These are phyloP conservation scores for Sitta europaea DNA, from an alignment of 2,113 vertebrate genomes.

Conservation along the genomic window DNA sequence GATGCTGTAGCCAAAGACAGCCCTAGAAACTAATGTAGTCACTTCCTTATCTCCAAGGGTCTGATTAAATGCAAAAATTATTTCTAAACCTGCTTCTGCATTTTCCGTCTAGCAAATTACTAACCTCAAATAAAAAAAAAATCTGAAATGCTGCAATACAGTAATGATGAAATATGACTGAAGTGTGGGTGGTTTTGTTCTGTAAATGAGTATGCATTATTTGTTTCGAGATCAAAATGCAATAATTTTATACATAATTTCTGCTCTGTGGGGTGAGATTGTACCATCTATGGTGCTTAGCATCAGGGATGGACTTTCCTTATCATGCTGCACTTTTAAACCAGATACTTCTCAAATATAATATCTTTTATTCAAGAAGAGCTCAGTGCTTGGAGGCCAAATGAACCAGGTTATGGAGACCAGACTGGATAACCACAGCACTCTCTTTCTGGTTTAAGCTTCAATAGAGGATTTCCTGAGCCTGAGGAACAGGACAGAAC, in stretches of 20 bases:
- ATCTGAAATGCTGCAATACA: neutral
- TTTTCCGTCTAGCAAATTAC: neutral
- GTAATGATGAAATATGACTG: neutral
- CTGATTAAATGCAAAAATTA: constrained; percentile 11
- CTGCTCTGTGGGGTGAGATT: neutral
- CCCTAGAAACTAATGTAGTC: neutral
- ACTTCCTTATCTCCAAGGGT: constrained; percentile 20
- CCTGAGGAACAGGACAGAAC: neutral
- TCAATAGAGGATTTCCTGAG: neutral
- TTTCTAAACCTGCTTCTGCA: constrained; percentile 26
- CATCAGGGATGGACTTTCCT: neutral
- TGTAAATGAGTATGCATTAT: neutral
- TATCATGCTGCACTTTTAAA: neutral
- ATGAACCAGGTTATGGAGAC: neutral
- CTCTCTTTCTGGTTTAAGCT: neutral
- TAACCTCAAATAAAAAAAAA: neutral
- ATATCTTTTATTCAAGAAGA: neutral
- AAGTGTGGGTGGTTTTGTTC: neutral
- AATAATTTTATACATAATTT: neutral
- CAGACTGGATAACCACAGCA: neutral
- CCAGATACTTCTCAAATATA: neutral
- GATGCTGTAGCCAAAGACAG: neutral
- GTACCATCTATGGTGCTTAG: neutral
- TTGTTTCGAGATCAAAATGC: neutral
- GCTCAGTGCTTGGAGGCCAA: neutral